Percentiles rank a stretch among this genome's conserved stretches.
phyloP scores from a whole-genome alignment of 2,888 invertebrate genomes.

The Paralinhomoeus sp. region DNA sequence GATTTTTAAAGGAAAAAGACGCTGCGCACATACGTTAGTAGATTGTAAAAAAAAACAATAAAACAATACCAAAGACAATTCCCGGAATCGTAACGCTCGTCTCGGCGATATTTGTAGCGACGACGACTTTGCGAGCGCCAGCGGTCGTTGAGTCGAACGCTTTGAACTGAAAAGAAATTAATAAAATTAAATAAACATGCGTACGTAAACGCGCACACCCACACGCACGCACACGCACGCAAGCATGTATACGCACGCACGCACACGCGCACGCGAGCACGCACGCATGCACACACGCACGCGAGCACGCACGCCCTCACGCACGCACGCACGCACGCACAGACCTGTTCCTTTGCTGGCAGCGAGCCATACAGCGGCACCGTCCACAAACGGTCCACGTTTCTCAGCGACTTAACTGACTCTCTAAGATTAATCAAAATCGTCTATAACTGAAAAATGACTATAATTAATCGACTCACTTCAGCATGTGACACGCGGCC shows the following conservation, averaged over 20 bases:
- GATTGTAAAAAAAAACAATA: not conserved
- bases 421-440: too few species aligned
- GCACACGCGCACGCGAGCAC: too few species aligned
- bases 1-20: too few species aligned
- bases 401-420: conserved; percentile 9
- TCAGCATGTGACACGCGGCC: conserved; percentile 14
- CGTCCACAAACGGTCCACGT: conserved; percentile 31
- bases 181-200: too few species aligned
- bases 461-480: too few species aligned
- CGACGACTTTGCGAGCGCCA: conserved; percentile 53
- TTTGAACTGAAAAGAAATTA: conserved; percentile 18
- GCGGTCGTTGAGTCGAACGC: conserved; percentile 24
- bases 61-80: conserved; percentile 50
- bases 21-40: too few species aligned
- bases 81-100: conserved; percentile 84
- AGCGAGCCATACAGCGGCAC: conserved; percentile 80
- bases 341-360: conserved; percentile 36
- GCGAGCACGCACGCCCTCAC: too few species aligned
- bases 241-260: not conserved
- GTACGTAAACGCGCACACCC: too few species aligned
- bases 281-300: too few species aligned
- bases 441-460: too few species aligned
- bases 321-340: too few species aligned
- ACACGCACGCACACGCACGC: too few species aligned
- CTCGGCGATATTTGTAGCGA: conserved; percentile 89